Evolutionary conservation across 1,140 invertebrate species (phyloP), one percentile per base, ranked within the genome.

Genomic region (Drosophila setifemur): DNA sequence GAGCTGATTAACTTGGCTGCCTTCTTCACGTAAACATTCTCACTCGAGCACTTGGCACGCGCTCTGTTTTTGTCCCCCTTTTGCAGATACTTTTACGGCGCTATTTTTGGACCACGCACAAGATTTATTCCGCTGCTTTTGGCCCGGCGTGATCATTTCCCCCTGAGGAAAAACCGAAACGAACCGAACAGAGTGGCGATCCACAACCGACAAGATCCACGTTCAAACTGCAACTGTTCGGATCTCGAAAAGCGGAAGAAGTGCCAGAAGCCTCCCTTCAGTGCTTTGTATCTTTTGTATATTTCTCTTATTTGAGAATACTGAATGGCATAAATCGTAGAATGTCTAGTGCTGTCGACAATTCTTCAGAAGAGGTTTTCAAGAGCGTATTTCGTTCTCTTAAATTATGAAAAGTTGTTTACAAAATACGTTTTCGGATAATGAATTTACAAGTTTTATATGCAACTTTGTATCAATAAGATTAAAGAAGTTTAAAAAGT

Each of bases 41-140:
- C 47, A 71, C 69, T 61, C 18, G 40, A 29, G 64, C 74, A 67
- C 73, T 83, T 83, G 74, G 70, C 78, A 55, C 74, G 70, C 69
- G 74, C 63, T 63, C 31, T 64, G 60, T 63, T 69, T 69, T 45
- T 69, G 66, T 69, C 63, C 40, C 61, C 63, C 61, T 68, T 54
- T 69, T 69, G 57, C 57, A 61, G 55, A 60, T 60, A 60, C 35
- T 68, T 37, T 37, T 18, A 7, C 8, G 19, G 33, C 16, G 40
- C 29, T 70, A 70, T 70, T 83, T 83, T 71, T 85, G 76, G 79
- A 63, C 47, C 37, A 49, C 58, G 57, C 54, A 53, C 53, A 78
- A 83, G 79, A 85, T 85, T 83, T 85, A 85, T 83, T 53, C 74
- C 61, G 18, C 50, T 54, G 53, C 60, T 64, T 52, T 72, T 60